phyloP scores from a whole-genome alignment of 2,888 invertebrate species.

The Elmis aenea region DNA sequence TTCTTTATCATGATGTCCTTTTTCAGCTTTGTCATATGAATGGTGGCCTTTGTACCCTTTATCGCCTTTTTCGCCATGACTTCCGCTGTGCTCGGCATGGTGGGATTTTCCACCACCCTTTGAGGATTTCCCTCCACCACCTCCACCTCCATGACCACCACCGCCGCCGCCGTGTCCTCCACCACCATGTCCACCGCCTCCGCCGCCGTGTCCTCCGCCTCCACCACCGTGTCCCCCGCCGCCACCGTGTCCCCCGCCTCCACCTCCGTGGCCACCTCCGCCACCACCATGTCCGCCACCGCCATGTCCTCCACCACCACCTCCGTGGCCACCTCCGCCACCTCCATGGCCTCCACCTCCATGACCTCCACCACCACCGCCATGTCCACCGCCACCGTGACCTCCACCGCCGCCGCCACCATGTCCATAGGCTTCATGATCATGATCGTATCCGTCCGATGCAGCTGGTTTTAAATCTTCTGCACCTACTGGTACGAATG shows the following conservation, averaged over 20 bases:
- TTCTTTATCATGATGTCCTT: conserved; percentile 46
- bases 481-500: conserved; percentile 26
- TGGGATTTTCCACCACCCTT: conserved; percentile 23
- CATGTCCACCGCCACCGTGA: conserved; percentile 3
- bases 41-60: conserved; percentile 42
- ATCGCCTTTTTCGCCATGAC: conserved; percentile 38
- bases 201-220: conserved; percentile 6
- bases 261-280: conserved; percentile 10
- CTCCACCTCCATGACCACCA: conserved; percentile 11
- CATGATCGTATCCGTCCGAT: conserved; percentile 5
- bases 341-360: conserved; percentile 7
- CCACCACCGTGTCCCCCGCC: conserved; percentile 6
- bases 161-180: conserved; percentile 9
- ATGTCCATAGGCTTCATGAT: conserved; percentile 9
- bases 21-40: conserved; percentile 36
- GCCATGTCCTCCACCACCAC: conserved; percentile 8
- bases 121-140: conserved; percentile 11
- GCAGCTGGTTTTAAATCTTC: conserved; percentile 20
- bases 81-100: conserved; percentile 10
- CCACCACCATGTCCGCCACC: conserved; percentile 8
- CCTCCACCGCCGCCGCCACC: conserved; percentile 7
- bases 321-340: conserved; percentile 11
- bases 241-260: conserved; percentile 10
- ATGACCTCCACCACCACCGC: conserved; percentile 7
- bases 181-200: conserved; percentile 1